Percentiles rank a stretch among this genome's conserved stretches.
phyloP scores from a whole-genome alignment of 2,797 vertebrate genomes.

The Dromococcyx pavoninus region DNA sequence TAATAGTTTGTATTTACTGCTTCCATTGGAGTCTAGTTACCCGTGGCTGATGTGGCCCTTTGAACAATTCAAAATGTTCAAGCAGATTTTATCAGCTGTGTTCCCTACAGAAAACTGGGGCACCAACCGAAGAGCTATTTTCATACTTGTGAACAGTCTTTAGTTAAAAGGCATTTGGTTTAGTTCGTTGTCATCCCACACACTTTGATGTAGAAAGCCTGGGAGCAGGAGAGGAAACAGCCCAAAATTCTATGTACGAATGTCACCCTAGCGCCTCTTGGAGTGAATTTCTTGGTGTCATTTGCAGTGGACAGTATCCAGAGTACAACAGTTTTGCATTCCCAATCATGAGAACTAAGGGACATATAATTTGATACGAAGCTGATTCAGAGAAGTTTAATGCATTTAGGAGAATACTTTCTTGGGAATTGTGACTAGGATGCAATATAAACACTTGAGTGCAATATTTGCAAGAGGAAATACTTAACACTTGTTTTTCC shows the following conservation, averaged over 20 bases:
- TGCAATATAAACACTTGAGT: not conserved
- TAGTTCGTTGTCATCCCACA: not conserved
- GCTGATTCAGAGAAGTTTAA: not conserved
- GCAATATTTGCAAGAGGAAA: not conserved
- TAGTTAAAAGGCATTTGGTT: not conserved
- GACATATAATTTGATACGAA: not conserved
- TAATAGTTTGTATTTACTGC: not conserved
- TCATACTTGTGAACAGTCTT: not conserved
- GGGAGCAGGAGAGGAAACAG: not conserved
- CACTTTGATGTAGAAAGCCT: not conserved
- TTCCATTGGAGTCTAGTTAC: not conserved
- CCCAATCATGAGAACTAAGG: not conserved
- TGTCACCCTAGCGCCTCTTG: not conserved
- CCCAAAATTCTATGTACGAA: not conserved
- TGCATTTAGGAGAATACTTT: not conserved
- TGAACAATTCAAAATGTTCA: fast-evolving
- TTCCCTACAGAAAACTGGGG: not conserved
- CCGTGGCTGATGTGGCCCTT: not conserved
- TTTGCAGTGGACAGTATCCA: not conserved
- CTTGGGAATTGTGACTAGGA: not conserved
- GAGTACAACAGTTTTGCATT: not conserved
- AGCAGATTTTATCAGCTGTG: not conserved
- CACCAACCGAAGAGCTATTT: not conserved
- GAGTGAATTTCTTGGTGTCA: not conserved
- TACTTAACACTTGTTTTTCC: not conserved